Evolutionary conservation across 2,797 vertebrate genomes (phyloP), one percentile per base, ranked within the genome.

Genomic region (Pantherophis alleghaniensis): DNA sequence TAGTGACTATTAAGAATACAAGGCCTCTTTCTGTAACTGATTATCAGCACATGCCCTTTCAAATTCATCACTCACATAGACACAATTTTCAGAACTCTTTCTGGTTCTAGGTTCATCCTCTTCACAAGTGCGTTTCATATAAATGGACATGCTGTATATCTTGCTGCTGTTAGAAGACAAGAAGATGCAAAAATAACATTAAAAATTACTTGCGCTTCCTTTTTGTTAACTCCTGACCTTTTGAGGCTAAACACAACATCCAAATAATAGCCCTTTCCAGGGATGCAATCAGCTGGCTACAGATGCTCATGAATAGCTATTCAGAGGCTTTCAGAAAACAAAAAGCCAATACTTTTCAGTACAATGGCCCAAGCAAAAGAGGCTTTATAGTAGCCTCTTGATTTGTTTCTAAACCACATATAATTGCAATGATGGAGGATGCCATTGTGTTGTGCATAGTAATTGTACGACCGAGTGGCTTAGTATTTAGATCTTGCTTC

Each of bases 251-350:
- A 79, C 69, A 79, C 63, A 91, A 37, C 93, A 86, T 91, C 51
- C 89, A 83, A 89, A 93, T 90, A 91, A 91, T 93, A 91, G 59
- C 66, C n/a, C 28, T 56, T 89, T 86, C 69, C 90, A 91, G 87
- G 89, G 87, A 91, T 51, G 63, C 20, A 86, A 89, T 93, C 90
- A 91, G 32, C 86, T 88, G 89, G 16, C 89, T 86, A 37, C 87
- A 93, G 90, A 93, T 93, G 93, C 66, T 89, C n/a, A 56, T 93
- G 90, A 93, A 93, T 91, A 86, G 87, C 90, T 89, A 51, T 86
- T 91, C 59, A 89, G 90, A 93, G 51, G 32, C 90, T 86, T 91
- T 91, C 74, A 66, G 87, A 87, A 91, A 91, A 91, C 69, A 91
- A 93, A 93, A 90, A 56, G 69, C 69, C 47, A 32, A 91, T 91